Conservation (phyloP, 2,888 invertebrate genomes). For the Chrysomela aeneicollis region DNA sequence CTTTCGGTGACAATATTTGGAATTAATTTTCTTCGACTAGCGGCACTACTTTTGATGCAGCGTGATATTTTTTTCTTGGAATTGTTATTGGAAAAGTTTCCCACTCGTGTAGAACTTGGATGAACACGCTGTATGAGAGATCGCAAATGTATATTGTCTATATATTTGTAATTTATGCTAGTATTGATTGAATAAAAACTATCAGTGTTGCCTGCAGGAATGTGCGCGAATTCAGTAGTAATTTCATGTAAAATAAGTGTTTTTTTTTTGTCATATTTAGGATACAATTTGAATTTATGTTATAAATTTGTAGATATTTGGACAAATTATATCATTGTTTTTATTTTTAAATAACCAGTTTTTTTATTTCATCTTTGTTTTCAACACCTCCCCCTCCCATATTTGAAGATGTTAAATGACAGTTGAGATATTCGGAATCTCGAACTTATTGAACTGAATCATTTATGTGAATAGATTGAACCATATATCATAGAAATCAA, state of each 20-base stretch:
- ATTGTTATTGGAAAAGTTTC: no score
- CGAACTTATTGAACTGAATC: no score
- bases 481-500: no score
- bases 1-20: no score
- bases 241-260: conserved; percentile 56
- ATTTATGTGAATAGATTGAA: no score
- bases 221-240: conserved; percentile 39
- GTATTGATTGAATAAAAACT: conserved; percentile 48
- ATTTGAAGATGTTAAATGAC: no score
- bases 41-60: no score
- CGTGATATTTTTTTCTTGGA: no score
- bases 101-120: background rate
- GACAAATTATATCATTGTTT: conserved; percentile 57
- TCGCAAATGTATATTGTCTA: conserved; percentile 56
- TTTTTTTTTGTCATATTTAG: conserved; percentile 53
- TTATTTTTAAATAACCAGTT: conserved; percentile 51
- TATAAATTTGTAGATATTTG: conserved; percentile 58
- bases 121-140: conserved; percentile 40
- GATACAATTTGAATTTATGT: conserved; percentile 55
- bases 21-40: no score
- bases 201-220: conserved; percentile 58
- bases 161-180: conserved; percentile 58
- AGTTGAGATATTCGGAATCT: no score
- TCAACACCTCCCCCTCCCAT: no score
- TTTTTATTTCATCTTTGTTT: conserved; percentile 22